Evolutionary conservation across 2,113 vertebrate species (phyloP).

Genomic region (Hypomesus transpacificus): DNA sequence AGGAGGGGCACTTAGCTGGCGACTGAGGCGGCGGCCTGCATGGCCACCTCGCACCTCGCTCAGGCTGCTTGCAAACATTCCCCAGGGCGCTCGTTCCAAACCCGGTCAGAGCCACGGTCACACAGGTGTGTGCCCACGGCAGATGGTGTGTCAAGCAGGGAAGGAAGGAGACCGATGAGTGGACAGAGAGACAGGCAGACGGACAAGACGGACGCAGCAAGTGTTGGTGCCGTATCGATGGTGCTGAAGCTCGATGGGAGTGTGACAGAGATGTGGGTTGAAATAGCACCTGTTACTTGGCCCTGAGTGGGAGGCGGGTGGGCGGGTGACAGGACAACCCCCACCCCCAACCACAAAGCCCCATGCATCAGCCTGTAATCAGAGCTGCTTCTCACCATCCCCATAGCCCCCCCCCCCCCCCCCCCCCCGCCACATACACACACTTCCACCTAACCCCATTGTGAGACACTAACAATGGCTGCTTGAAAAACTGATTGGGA

Average conservation of each 20-base stretch:
- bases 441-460: slow-evolving; percentile 12
- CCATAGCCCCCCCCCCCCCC: not conserved
- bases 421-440: not conserved
- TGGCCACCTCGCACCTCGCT: slow-evolving; percentile 42
- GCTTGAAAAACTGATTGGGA: slow-evolving; percentile 23
- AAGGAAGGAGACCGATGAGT: slow-evolving; percentile 2
- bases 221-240: not conserved
- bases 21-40: slow-evolving; percentile 28
- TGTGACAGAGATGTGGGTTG: slow-evolving; percentile 42
- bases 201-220: slow-evolving; percentile 2
- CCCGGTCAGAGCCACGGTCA: not conserved
- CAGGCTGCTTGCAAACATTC: slow-evolving; percentile 59
- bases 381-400: slow-evolving; percentile 32
- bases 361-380: slow-evolving; percentile 50
- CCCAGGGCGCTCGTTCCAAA: slow-evolving; percentile 13
- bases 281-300: slow-evolving; percentile 49
- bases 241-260: not conserved
- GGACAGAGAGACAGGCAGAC: not conserved
- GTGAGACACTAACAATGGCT: slow-evolving; percentile 22
- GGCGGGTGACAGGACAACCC: slow-evolving; percentile 33
- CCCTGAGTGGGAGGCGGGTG: not conserved
- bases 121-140: not conserved
- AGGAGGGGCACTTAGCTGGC: slow-evolving; percentile 42
- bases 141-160: slow-evolving; percentile 1
- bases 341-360: slow-evolving; percentile 11